These are phyloP conservation scores for Ochotona curzoniae DNA, from an alignment of 2,113 vertebrate genomes.

Conservation along the genomic window DNA sequence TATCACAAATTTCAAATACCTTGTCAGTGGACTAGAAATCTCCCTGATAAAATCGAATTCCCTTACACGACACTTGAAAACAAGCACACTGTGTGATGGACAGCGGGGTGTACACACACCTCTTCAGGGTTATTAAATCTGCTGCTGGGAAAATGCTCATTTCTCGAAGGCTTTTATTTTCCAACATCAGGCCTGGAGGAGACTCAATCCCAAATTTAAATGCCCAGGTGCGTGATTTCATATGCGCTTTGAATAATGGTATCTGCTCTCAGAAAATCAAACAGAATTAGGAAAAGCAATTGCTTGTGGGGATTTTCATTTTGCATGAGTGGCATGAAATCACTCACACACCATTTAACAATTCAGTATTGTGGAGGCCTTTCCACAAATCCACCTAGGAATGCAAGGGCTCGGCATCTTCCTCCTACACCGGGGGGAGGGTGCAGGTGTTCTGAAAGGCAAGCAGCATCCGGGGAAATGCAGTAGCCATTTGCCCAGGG, in stretches of 20 bases:
- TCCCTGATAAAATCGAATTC: conserved; percentile 51
- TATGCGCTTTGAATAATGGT: conserved; percentile 60
- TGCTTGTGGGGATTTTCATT: conserved; percentile 64
- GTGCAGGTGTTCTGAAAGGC: neutral
- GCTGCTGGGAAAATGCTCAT: conserved; percentile 46
- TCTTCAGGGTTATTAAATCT: conserved; percentile 24
- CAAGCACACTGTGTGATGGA: neutral
- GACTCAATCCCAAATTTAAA: conserved; percentile 57
- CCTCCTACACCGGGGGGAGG: neutral
- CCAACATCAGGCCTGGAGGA: conserved; percentile 27
- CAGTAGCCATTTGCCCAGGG: neutral
- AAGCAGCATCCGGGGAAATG: neutral
- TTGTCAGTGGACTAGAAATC: neutral
- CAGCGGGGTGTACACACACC: conserved; percentile 5
- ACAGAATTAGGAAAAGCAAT: conserved; percentile 78
- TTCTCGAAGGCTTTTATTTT: neutral
- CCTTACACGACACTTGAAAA: conserved; percentile 17
- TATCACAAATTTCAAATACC: conserved; percentile 50
- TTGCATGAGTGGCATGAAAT: conserved; percentile 58
- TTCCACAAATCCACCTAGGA: neutral
- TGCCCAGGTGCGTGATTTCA: conserved; percentile 63
- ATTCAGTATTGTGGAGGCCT: neutral
- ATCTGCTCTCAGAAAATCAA: conserved; percentile 75
- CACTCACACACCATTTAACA: conserved; percentile 40
- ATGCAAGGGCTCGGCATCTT: neutral